Percentiles rank a stretch among this genome's conserved stretches.
phyloP scores from a whole-genome alignment of 2,113 vertebrate genomes.

The Equus przewalskii region DNA sequence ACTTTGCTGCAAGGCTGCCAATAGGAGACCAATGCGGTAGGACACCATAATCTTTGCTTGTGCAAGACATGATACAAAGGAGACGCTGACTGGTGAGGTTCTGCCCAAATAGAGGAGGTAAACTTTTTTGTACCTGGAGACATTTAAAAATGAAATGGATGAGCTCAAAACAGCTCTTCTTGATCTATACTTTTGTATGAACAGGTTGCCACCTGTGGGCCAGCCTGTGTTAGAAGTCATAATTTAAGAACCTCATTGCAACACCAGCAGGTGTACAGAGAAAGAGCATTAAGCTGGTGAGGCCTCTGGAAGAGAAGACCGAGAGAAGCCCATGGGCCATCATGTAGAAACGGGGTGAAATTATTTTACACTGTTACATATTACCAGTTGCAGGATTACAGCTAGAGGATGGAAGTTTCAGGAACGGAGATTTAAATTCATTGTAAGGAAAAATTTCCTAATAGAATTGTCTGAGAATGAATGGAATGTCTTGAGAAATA shows the following conservation, averaged over 20 bases:
- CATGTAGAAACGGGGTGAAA: not conserved
- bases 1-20: not conserved
- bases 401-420: not conserved
- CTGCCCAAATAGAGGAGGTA: not conserved
- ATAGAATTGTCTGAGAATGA: not conserved
- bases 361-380: not conserved
- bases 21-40: not conserved
- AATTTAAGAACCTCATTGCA: not conserved
- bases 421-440: not conserved
- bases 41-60: not conserved
- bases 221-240: not conserved
- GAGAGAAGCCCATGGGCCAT: not conserved
- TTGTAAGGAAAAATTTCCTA: not conserved
- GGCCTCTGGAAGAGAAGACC: not conserved
- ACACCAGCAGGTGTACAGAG: fast-evolving
- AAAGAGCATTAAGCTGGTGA: not conserved
- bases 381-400: fast-evolving
- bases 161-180: not conserved
- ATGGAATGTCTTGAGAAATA: not conserved
- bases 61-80: not conserved
- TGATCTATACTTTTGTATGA: not conserved
- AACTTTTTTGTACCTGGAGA: not conserved
- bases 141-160: not conserved
- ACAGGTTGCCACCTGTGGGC: not conserved
- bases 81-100: not conserved